Percentiles rank a stretch among this genome's conserved stretches.
These are phyloP conservation scores for Numenius arquata DNA, from an alignment of 2,113 vertebrate genomes.

Conservation along the genomic window DNA sequence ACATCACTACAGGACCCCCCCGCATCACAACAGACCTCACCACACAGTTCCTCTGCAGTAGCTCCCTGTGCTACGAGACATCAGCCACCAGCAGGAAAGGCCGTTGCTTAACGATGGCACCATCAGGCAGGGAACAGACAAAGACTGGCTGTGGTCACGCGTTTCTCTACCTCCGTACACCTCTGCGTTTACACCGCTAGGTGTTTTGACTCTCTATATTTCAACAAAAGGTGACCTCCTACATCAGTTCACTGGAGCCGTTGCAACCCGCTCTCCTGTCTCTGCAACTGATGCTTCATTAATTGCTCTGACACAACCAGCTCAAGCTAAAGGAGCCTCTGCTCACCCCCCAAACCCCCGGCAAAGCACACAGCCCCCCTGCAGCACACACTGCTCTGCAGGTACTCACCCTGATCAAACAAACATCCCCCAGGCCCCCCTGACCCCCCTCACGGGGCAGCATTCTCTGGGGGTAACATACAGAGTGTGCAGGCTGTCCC, in stretches of 20 bases:
- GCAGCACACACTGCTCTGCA: rapidly evolving
- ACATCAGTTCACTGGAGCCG: rapidly evolving
- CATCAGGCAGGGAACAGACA: not conserved
- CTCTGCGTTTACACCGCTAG: rapidly evolving
- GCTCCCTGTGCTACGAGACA: rapidly evolving
- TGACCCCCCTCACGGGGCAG: not conserved
- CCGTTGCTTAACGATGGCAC: rapidly evolving
- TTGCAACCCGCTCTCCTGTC: not conserved
- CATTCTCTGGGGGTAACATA: not conserved
- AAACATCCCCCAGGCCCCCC: not conserved
- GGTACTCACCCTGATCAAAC: too few species aligned
- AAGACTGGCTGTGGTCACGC: not conserved
- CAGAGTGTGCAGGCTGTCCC: not conserved
- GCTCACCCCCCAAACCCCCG: too few species aligned
- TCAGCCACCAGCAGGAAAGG: not conserved
- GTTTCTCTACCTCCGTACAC: rapidly evolving
- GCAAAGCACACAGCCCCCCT: not conserved
- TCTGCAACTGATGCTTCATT: not conserved
- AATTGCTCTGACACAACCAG: not conserved
- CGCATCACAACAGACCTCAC: not conserved
- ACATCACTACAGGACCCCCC: not conserved
- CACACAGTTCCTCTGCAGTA: rapidly evolving
- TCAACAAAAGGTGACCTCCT: not conserved
- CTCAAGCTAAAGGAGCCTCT: not conserved
- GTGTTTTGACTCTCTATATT: not conserved